Base-by-base conservation (phyloP, 2,888 invertebrate species). In the Ochropacha duplaris region DNA sequence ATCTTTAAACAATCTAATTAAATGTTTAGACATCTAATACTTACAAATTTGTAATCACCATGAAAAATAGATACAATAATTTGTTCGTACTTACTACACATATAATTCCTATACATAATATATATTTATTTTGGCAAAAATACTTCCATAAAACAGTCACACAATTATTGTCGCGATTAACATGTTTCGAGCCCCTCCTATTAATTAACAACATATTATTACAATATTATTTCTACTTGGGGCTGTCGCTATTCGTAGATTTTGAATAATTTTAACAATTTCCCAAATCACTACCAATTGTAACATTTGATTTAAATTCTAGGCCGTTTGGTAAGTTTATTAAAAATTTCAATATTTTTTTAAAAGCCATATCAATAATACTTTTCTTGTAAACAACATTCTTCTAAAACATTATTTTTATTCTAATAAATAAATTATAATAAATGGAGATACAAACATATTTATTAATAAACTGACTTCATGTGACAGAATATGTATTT, bases 151-250 rank as follows among this genome's bases (percentile, higher is more conserved):
- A 55, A 58, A 72, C 71, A 74, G 76, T 71, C 69, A 66, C 65
- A 65, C 63, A 59, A 22, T 67, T 79, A 79, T 81, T 79, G 79
- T 79, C 79, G 66, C 70, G 64, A 71, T 79, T 76, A 61, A 69
- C 60, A 56, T 54, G 51, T 61, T 65, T 61, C 59, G 56, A 64
- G 16, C 55, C 59, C 44, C 54, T 58, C 49, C 49, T 49, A n/a
- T 52, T 5, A 24, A 24, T 22, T 44, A 54, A 22, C 44, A 57
- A 14, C 2, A 44, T 44, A 44, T 16, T 44, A 16, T 8, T 44
- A 44, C 8, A 16, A 16, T 44, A 19, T 16, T 16, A 44, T 5
- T 44, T 19, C 39, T 19, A 44, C 2, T 39, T 44, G 44, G 44
- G 44, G 44, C 9, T 44, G 9, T 19, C 19, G 9, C 4, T 16